Conservation (phyloP, 1,140 invertebrate genomes). For the Drosophila pruinosa region DNA sequence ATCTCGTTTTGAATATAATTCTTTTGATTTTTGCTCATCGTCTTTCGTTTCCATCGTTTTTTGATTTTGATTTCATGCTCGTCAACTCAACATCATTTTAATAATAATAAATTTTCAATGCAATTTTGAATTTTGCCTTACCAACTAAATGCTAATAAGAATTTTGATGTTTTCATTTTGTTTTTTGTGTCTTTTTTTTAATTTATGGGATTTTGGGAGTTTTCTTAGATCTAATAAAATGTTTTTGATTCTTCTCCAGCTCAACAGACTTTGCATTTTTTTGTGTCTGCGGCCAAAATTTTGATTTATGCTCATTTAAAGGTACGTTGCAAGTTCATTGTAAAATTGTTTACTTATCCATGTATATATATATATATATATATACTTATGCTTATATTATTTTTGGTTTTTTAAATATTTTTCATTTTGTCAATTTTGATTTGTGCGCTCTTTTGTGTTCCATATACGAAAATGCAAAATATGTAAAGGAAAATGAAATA, state of each 20-base stretch:
- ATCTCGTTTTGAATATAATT: conserved; percentile 49
- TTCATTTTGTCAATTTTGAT: conserved; percentile 52
- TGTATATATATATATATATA: conserved; percentile 30
- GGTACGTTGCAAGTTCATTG: conserved; percentile 74
- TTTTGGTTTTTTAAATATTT: conserved; percentile 11
- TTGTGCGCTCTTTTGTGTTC: conserved; percentile 58
- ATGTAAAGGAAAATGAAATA: conserved; percentile 33
- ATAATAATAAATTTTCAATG: conserved; percentile 60
- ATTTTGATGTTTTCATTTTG: conserved; percentile 36
- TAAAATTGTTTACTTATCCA: conserved; percentile 65
- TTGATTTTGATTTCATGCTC: conserved; percentile 19
- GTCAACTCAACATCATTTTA: conserved; percentile 36
- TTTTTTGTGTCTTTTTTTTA: conserved; percentile 6
- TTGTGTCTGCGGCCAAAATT: conserved; percentile 60
- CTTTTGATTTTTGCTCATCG: conserved; percentile 39
- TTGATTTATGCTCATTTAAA: conserved; percentile 81
- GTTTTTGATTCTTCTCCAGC: conserved; percentile 53
- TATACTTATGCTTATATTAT: conserved; percentile 20
- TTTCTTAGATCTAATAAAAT: conserved; percentile 71
- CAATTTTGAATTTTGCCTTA: conserved; percentile 54
- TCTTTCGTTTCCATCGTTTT: conserved; percentile 22
- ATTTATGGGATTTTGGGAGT: conserved; percentile 1
- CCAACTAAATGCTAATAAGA: conserved; percentile 59
- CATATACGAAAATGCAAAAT: neutral
- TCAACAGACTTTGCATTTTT: conserved; percentile 21